These are phyloP conservation scores for Rhodeus uyekii DNA, from an alignment of 2,797 vertebrate species.

Conservation along the genomic window DNA sequence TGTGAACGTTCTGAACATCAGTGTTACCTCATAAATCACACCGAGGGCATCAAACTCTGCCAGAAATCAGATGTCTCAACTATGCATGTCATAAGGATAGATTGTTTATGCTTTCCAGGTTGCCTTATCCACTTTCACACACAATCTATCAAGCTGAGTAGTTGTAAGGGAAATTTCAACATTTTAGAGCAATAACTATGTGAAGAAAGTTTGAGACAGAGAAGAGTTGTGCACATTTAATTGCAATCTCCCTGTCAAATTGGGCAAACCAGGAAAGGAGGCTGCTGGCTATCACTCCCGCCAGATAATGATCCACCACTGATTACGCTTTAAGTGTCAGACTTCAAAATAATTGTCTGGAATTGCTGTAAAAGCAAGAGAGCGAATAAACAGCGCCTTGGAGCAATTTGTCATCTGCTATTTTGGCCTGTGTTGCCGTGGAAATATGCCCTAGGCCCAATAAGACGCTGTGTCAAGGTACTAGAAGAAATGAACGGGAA, in stretches of 20 bases:
- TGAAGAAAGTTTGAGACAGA: constrained; percentile 34
- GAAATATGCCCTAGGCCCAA: constrained; percentile 34
- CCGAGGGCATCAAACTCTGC: constrained; percentile 6
- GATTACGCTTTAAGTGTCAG: constrained; percentile 55
- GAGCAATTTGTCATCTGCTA: constrained; percentile 56
- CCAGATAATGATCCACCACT: constrained; percentile 54
- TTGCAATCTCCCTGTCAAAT: constrained; percentile 52
- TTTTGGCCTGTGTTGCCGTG: constrained; percentile 37
- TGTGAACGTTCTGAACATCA: constrained; percentile 42
- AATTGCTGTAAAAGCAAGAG: constrained; percentile 55
- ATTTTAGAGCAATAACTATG: constrained; percentile 46
- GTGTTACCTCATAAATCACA: constrained; percentile 40
- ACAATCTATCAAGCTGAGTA: constrained; percentile 25
- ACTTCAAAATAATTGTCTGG: constrained; percentile 62
- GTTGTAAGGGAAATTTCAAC: constrained; percentile 22
- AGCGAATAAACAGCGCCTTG: constrained; percentile 54
- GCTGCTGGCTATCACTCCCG: constrained; percentile 47
- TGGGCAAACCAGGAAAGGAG: constrained; percentile 35
- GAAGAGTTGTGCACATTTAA: constrained; percentile 42
- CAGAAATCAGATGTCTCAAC: constrained; percentile 36
- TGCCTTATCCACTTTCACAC: constrained; percentile 22
- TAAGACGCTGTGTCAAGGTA: constrained; percentile 39
- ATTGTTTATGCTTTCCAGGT: not conserved
- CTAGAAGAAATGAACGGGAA: constrained; percentile 41
- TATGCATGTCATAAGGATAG: not conserved